Evolutionary conservation across 1,140 invertebrate genomes (phyloP), one percentile per base, ranked within the genome.

Genomic region (Micrasema longulum): DNA sequence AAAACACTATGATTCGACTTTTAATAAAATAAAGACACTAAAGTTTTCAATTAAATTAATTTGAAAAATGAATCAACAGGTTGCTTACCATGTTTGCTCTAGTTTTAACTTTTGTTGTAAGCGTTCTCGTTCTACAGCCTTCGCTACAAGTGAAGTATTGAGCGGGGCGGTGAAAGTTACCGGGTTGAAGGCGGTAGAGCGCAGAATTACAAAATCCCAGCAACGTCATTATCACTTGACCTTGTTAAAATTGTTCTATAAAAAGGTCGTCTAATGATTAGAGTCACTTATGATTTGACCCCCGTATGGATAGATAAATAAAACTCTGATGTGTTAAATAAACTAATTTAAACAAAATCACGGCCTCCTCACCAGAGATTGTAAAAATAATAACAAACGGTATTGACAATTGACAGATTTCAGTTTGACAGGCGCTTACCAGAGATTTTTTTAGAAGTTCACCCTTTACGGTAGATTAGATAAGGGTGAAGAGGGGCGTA

Each of bases 41-140:
- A 45, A 14, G n/a, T 9, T 45, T 14, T 0, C 1, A 45, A 14
- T 22, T 48, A 22, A 16, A 18, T 47, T 35, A 14, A 14, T 47
- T 47, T 41, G 36, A 60, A 60, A 20, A 18, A 62, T n/a, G 9
- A 31, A 43, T 68, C 66, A 68, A 68, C 66, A 68, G 66, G 66
- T 68, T 31, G 11, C 66, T 68, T 55, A 68, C 66, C 66, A 68
- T 68, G 20, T n/a, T 57, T 45, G 66, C 66, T 68, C 66, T 53
- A 41, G 52, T 45, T 53, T 68, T 68, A 36, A n/a, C 66, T 57
- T 68, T 68, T 10, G 36, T 31, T 2, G 50, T 36, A 14, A 55
- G 20, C 14, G 66, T 43, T 45, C 50, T 66, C 16, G 62, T 22
- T 50, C 12, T 23, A 47, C 60, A 47, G 36, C 41, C 60, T 47